Evolutionary conservation across 2,888 invertebrate species (phyloP).

Genomic region (Drosophila fungiperda): DNA sequence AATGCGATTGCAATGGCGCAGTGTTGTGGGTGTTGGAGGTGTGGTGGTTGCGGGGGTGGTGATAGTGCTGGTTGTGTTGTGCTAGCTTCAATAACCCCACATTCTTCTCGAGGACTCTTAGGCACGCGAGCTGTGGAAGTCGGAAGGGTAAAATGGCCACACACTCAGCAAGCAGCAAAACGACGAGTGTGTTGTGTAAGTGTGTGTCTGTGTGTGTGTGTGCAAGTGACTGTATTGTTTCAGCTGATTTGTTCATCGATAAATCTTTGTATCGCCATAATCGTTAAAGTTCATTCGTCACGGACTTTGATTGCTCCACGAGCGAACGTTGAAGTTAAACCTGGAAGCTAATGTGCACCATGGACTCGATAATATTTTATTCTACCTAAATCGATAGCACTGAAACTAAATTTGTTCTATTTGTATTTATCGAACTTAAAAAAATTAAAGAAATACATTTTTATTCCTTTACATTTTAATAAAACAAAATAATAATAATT

Average conservation of each 20-base stretch:
- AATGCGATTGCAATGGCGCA: constrained; percentile 25
- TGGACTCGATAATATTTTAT: constrained; percentile 7
- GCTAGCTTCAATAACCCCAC: constrained; percentile 23
- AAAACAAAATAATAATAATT: neutral
- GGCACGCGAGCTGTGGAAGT: constrained; percentile 29
- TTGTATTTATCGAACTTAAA: neutral
- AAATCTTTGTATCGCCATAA: constrained; percentile 79
- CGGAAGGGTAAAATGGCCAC: constrained; percentile 48
- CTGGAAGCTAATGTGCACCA: constrained; percentile 36
- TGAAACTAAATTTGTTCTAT: no score
- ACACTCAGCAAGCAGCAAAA: constrained; percentile 8
- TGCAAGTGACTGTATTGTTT: constrained; percentile 52
- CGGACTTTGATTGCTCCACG: constrained; percentile 64
- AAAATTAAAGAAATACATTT: neutral
- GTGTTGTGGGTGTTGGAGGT: neutral
- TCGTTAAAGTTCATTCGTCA: constrained; percentile 79
- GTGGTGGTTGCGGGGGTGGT: neutral
- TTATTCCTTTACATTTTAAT: neutral
- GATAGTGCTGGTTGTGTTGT: neutral
- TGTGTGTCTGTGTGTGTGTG: constrained; percentile 23
- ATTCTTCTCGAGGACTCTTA: constrained; percentile 50
- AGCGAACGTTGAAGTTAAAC: constrained; percentile 32
- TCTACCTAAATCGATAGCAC: neutral
- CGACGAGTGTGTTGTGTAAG: constrained; percentile 2
- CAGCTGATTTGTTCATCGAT: constrained; percentile 70